Evolutionary conservation across 2,888 invertebrate species (phyloP), one percentile per base, ranked within the genome.

Genomic region (Eucriotettix oculatus): DNA sequence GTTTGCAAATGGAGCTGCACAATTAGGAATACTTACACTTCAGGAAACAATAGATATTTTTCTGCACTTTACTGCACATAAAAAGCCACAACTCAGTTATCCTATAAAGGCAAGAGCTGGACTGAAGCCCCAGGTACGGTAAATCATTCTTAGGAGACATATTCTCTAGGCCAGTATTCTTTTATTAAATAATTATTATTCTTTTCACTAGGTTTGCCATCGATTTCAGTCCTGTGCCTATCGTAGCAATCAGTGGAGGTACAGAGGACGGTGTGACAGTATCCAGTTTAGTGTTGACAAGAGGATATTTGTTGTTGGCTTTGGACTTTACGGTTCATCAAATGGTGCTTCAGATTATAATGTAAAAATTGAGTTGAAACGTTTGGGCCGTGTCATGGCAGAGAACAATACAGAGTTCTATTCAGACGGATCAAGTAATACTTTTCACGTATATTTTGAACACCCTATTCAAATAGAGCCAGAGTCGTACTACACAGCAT

Each of bases 211-310:
- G 85, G 87, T 93, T 58, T 95, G 95, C 70, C 95, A 94, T 75
- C 81, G 96, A 71, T 97, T 97, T 72, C 93, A 94, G 74, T 95
- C 95, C 11, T 94, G 94, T 69, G 96, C 96, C 9, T 96, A 95
- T 74, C 83, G 96, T 67, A 92, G 92, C 69, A 97, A 96, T 71
- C 96, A 97, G 72, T 97, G 97, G 96, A 83, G 96, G 60, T 97
- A 97, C 73, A 81, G 97, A 67, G 96, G 96, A 1, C 83, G 96
- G 59, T 95, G 95, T 72, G 97, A 97, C 73, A 93, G 93, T 61
- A 96, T 97, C 72, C 95, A 96, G 71, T 97, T 97, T 75, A 91
- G 90, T 66, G 95, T 95, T 1, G 96, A 97, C 74, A 87, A 91
- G 64, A 82, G 96, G 67, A 93, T 97, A 70, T 97, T 96, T 72